phyloP scores from a whole-genome alignment of 2,888 invertebrate genomes.

The Acronicta alni region DNA sequence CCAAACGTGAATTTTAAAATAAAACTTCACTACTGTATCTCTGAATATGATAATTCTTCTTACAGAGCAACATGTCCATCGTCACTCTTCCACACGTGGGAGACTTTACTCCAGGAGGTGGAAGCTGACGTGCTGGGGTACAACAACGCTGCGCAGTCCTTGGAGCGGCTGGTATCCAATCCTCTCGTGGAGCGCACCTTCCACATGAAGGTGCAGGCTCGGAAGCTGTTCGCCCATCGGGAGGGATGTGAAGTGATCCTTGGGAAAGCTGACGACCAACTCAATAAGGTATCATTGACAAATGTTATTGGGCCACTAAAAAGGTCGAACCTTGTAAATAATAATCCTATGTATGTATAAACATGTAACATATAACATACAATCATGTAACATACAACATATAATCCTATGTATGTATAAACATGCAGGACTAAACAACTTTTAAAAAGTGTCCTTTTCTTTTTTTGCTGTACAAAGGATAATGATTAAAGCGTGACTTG shows the following conservation, averaged over 20 bases:
- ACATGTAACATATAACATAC: no score
- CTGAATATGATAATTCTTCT: slow-evolving; percentile 22
- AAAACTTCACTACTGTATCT: no score
- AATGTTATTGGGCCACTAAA: neutral
- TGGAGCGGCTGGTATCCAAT: slow-evolving; percentile 93
- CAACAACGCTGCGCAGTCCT: slow-evolving; percentile 94
- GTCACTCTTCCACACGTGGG: slow-evolving; percentile 96
- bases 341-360: no score
- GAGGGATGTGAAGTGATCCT: slow-evolving; percentile 97
- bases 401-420: no score
- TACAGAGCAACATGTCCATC: slow-evolving; percentile 93
- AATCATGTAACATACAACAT: no score
- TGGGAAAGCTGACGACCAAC: slow-evolving; percentile 92
- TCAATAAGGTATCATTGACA: slow-evolving; percentile 73
- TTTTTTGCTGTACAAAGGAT: no score
- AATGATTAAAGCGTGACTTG: no score
- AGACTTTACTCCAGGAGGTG: slow-evolving; percentile 96
- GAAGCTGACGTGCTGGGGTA: slow-evolving; percentile 96
- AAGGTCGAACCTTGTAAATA: no score
- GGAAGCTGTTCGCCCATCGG: slow-evolving; percentile 96
- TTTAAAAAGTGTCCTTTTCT: no score
- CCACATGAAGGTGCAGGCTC: slow-evolving; percentile 96
- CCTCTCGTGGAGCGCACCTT: slow-evolving; percentile 96
- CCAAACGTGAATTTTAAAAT: no score
- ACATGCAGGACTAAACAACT: no score